Percentiles rank a stretch among this genome's conserved stretches.
phyloP scores from a whole-genome alignment of 1,140 invertebrate genomes.

The Calliopsis andreniformis region DNA sequence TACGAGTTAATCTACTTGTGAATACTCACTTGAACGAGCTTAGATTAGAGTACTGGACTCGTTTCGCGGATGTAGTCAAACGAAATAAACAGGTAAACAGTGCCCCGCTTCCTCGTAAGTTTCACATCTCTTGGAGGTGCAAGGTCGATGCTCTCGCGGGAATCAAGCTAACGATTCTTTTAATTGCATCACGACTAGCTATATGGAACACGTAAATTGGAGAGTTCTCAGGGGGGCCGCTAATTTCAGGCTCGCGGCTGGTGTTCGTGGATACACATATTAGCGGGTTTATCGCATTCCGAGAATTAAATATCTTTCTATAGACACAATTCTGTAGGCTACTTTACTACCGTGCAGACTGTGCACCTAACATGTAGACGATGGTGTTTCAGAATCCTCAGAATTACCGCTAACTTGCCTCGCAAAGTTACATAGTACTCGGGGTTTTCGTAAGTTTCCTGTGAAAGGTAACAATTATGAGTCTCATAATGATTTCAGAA shows the following conservation, averaged over 20 bases:
- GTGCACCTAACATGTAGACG: conserved; percentile 10
- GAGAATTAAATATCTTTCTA: conserved; percentile 59
- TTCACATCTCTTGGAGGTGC: neutral
- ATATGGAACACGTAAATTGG: conserved; percentile 45
- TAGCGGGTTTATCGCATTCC: conserved; percentile 54
- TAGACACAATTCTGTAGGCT: conserved; percentile 53
- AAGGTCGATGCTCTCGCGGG: neutral
- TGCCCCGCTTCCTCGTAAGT: conserved; percentile 5
- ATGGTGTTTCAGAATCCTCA: conserved; percentile 17
- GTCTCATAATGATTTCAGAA: conserved; percentile 25
- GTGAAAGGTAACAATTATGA: conserved; percentile 1
- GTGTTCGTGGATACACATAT: conserved; percentile 47
- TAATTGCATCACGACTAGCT: conserved; percentile 17
- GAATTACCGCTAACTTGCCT: conserved; percentile 39
- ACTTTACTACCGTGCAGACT: conserved; percentile 47
- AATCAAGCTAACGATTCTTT: conserved; percentile 4
- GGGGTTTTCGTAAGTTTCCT: conserved; percentile 2
- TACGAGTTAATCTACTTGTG: no score
- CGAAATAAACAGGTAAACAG: neutral
- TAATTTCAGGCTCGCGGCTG: conserved; percentile 46
- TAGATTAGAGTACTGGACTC: no score
- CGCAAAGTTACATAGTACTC: conserved; percentile 12
- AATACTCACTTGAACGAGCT: no score
- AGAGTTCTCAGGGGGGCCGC: conserved; percentile 6
- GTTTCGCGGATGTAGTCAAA: neutral